These are phyloP conservation scores for Drosophila putrida DNA, from an alignment of 2,888 invertebrate species.

Conservation along the genomic window DNA sequence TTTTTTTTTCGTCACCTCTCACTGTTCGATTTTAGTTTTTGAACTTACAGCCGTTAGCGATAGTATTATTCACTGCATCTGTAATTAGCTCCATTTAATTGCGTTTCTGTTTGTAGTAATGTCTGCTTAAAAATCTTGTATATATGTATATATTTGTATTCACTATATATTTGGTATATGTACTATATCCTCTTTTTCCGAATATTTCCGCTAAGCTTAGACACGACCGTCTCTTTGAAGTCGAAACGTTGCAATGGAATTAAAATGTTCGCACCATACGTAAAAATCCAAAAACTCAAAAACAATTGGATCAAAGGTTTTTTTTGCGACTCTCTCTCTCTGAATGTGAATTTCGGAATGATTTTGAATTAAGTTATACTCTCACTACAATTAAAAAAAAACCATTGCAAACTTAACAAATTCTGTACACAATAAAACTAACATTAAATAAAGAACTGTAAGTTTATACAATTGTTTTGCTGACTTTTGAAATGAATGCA, in stretches of 20 bases:
- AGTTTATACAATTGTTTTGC: neutral
- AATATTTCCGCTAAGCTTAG: constrained; percentile 21
- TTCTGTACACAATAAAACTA: constrained; percentile 18
- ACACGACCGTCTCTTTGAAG: constrained; percentile 72
- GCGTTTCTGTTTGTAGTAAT: neutral
- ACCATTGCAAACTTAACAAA: constrained; percentile 4
- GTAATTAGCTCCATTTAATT: constrained; percentile 59
- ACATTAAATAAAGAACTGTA: constrained; percentile 1
- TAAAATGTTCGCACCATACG: constrained; percentile 36
- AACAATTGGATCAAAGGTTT: constrained; percentile 65
- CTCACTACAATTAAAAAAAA: constrained; percentile 17
- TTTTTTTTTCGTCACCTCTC: neutral
- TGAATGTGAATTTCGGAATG: constrained; percentile 9
- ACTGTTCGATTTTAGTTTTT: neutral
- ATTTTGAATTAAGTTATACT: constrained; percentile 25
- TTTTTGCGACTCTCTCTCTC: constrained; percentile 34
- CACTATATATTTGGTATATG: constrained; percentile 24
- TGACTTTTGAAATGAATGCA: constrained; percentile 1
- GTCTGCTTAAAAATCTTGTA: neutral
- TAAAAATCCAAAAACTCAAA: constrained; percentile 43
- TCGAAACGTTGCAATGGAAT: constrained; percentile 59
- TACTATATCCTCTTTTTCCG: constrained; percentile 16
- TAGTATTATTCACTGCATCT: constrained; percentile 43
- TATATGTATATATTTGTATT: neutral
- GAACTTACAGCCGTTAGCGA: constrained; percentile 66